Base-by-base conservation (phyloP, 2,888 invertebrate species). In the Caenorhabditis zanzibari region DNA sequence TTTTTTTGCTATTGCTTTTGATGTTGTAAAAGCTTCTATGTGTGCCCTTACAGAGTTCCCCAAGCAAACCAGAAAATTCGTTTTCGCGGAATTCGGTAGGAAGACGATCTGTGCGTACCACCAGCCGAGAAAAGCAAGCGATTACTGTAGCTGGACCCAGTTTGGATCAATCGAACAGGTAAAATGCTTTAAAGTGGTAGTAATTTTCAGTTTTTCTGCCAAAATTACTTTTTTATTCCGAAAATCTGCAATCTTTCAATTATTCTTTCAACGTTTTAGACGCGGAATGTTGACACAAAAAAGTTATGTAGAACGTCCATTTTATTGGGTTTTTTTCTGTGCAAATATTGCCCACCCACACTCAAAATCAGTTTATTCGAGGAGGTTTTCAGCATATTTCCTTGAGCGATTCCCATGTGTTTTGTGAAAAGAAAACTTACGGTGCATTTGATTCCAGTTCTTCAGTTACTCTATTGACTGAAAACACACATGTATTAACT, bases 31-130 rank as follows among this genome's bases (percentile, higher is more conserved):
- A 22, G 68, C 74, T 28, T 63, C 54, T 56, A 56, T 74, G 64
- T 64, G 63, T 64, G 54, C 54, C 56, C 32, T 58, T 75, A 44
- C 49, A 75, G 68, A 76, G 68, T n/a, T 59, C 76, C 10, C 58
- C 59, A 14, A 28, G 26, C 64, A 41, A 56, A 28, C 24, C 44
- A 24, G 44, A 41, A 24, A 41, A 10, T 41, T 56, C 82, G 14
- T 74, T 83, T 54, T 9, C 44, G 1, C 32, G 83, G 12, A 83
- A 83, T 56, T 66, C 64, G 0, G 19, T 49, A 28, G 83, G 79
- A 24, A 38, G 83, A 7, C 26, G 83, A 41, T 83, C 83, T 12
- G 79, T 83, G 0, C 52, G 83, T 14, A 79, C 75, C 7, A 79
- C 83, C 12, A 83, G 79, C 59, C 69, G 74, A 14, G 83, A 83